phyloP scores from a whole-genome alignment of 2,888 invertebrate species.

The Drosophila multiciliata region DNA sequence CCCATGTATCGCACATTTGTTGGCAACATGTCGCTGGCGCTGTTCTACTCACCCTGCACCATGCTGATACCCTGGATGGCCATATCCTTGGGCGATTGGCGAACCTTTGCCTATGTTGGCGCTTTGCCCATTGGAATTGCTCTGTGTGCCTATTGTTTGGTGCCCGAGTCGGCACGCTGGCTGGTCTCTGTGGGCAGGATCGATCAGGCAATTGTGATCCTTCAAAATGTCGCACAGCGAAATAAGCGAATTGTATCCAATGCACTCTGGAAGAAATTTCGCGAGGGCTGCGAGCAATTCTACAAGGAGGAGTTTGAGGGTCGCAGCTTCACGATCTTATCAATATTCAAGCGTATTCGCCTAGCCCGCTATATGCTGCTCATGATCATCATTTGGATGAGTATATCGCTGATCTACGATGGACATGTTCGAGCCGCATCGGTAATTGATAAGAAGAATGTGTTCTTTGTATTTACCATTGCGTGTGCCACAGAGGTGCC shows the following conservation, averaged over 20 bases:
- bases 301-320: slow-evolving; percentile 89
- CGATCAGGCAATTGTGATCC: slow-evolving; percentile 90
- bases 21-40: slow-evolving; percentile 94
- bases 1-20: slow-evolving; percentile 95
- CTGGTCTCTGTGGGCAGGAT: slow-evolving; percentile 92
- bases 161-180: slow-evolving; percentile 95
- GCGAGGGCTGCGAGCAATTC: slow-evolving; percentile 87
- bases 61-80: slow-evolving; percentile 94
- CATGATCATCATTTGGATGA: slow-evolving; percentile 93
- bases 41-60: slow-evolving; percentile 93
- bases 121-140: slow-evolving; percentile 90
- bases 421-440: slow-evolving; percentile 95
- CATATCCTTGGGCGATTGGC: slow-evolving; percentile 90
- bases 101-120: slow-evolving; percentile 89
- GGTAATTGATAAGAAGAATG: slow-evolving; percentile 91
- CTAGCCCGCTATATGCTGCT: slow-evolving; percentile 90
- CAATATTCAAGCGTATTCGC: slow-evolving; percentile 91
- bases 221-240: slow-evolving; percentile 90
- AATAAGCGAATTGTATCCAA: slow-evolving; percentile 90
- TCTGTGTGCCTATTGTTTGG: slow-evolving; percentile 90
- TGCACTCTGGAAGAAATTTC: slow-evolving; percentile 89
- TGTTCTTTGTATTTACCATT: slow-evolving; percentile 92
- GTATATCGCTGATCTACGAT: slow-evolving; percentile 92
- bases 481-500: slow-evolving; percentile 94
- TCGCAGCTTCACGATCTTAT: slow-evolving; percentile 90